These are phyloP conservation scores for Acanthosepion pharaonis DNA, from an alignment of 2,888 invertebrate genomes.

Conservation along the genomic window DNA sequence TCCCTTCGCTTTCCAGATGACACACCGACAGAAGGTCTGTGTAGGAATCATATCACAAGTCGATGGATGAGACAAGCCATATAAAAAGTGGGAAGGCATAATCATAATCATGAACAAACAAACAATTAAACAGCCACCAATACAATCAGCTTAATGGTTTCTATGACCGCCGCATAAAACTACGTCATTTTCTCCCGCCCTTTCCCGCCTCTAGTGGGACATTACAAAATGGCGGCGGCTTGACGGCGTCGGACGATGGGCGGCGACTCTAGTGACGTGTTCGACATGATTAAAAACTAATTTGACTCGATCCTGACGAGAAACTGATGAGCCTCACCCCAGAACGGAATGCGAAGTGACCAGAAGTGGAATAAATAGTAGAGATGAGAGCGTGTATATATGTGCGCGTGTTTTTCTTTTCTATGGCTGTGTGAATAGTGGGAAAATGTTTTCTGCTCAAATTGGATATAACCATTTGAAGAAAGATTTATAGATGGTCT, in stretches of 20 bases:
- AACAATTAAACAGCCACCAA: constrained; percentile 1
- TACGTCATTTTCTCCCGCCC: background rate
- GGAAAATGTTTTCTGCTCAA: background rate
- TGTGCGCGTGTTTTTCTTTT: too few species aligned
- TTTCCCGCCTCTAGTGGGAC: background rate
- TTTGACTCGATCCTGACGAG: constrained; percentile 4
- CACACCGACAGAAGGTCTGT: background rate
- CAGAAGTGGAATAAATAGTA: background rate
- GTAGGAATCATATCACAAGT: background rate
- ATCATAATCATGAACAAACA: background rate
- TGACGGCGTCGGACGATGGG: background rate
- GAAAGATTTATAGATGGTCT: background rate
- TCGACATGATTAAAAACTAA: background rate
- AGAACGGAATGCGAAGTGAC: background rate
- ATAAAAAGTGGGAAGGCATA: background rate
- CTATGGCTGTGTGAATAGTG: too few species aligned
- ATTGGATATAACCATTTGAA: background rate
- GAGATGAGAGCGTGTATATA: background rate
- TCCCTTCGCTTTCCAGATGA: too few species aligned
- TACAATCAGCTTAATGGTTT: background rate
- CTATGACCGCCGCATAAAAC: background rate
- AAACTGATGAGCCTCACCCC: constrained; percentile 18
- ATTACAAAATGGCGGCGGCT: background rate
- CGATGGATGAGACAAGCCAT: background rate
- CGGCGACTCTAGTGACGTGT: background rate